phyloP scores from a whole-genome alignment of 2,113 vertebrate genomes.

The Leiothrix lutea region DNA sequence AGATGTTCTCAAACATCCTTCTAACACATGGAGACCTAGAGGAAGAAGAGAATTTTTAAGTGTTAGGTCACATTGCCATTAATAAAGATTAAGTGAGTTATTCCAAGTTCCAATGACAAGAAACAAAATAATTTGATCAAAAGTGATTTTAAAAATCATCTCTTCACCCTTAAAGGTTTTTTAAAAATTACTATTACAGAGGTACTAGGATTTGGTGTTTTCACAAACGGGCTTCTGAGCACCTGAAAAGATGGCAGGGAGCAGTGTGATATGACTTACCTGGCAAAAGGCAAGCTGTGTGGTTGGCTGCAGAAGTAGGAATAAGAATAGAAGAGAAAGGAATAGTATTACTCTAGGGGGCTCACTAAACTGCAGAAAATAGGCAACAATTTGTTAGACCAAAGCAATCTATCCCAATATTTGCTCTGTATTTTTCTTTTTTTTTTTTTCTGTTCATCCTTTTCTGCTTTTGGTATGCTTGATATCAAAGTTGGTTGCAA shows the following conservation, averaged over 20 bases:
- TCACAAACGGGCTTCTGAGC: background rate
- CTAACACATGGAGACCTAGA: background rate
- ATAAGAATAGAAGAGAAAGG: background rate
- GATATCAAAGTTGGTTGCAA: background rate
- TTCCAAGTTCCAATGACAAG: background rate
- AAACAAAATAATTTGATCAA: background rate
- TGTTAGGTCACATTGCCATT: background rate
- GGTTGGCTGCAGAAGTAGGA: background rate
- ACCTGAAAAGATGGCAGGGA: background rate
- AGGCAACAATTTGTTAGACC: background rate
- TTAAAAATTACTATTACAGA: background rate
- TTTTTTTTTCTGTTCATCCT: background rate
- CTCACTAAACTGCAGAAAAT: background rate
- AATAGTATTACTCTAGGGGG: background rate
- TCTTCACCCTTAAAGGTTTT: background rate
- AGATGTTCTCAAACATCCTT: background rate
- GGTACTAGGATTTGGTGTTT: background rate
- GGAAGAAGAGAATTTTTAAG: background rate
- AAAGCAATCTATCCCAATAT: background rate
- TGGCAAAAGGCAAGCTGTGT: background rate
- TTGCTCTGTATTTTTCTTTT: background rate
- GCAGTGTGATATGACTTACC: background rate
- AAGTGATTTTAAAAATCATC: background rate
- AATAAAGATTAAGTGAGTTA: background rate
- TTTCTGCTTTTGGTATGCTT: background rate